Conservation (phyloP, 2,113 vertebrate genomes). For the Scolopax mira region DNA sequence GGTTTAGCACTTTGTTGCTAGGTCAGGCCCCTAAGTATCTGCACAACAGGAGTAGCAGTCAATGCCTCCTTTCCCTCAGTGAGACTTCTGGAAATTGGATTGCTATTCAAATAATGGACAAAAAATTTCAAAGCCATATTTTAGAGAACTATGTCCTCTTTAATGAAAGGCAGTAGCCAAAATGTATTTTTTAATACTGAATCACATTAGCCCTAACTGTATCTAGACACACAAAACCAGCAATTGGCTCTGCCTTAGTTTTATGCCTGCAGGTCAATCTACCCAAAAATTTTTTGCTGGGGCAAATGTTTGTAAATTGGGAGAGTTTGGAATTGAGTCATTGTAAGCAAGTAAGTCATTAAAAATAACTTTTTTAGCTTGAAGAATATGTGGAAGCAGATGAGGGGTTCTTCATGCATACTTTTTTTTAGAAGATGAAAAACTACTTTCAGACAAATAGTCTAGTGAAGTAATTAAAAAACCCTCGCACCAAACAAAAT, state of each 20-base stretch:
- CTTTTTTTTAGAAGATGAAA: neutral
- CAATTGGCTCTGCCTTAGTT: neutral
- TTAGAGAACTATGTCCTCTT: neutral
- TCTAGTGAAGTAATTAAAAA: neutral
- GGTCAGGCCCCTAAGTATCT: neutral
- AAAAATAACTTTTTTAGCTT: neutral
- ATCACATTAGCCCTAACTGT: neutral
- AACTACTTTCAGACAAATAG: neutral
- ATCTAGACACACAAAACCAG: neutral
- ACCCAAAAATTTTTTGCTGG: neutral
- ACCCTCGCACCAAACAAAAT: neutral
- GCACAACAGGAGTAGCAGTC: neutral
- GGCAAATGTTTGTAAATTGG: neutral
- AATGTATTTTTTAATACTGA: neutral
- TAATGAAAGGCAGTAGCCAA: neutral
- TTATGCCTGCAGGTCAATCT: neutral
- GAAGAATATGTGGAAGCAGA: neutral
- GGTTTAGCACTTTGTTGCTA: neutral
- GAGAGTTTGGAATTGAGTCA: neutral
- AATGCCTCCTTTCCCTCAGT: neutral
- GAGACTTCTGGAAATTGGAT: neutral
- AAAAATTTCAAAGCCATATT: neutral
- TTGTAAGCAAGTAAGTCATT: neutral
- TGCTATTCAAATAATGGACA: neutral
- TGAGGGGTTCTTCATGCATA: neutral